A percentile compares a stretch with the other conserved stretches of the same genome.
These are phyloP conservation scores for Spialia ferax DNA, from an alignment of 2,888 invertebrate genomes.

Conservation along the genomic window DNA sequence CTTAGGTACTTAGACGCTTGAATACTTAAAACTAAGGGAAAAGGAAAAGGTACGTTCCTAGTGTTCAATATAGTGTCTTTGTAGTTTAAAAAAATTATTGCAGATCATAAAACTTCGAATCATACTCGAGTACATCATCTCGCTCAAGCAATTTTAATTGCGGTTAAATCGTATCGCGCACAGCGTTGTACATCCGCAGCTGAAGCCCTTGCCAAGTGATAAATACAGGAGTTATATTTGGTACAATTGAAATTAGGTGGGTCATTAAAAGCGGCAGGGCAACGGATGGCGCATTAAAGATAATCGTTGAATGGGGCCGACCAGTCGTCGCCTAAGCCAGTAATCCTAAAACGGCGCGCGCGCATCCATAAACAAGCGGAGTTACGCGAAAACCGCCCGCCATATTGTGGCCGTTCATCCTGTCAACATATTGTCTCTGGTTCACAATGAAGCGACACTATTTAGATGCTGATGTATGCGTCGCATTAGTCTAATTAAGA, in stretches of 20 bases:
- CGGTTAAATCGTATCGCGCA: slow-evolving; percentile 72
- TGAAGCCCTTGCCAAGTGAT: slow-evolving; percentile 78
- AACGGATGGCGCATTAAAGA: slow-evolving; percentile 64
- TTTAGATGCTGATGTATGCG: slow-evolving; percentile 79
- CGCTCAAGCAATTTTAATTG: slow-evolving; percentile 75
- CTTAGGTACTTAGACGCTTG: slow-evolving; percentile 16
- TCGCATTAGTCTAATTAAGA: slow-evolving; percentile 81
- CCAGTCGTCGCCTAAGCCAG: slow-evolving; percentile 81
- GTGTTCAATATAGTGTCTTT: neutral
- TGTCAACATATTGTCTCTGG: slow-evolving; percentile 84
- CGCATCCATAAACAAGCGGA: slow-evolving; percentile 78
- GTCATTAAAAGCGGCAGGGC: slow-evolving; percentile 74
- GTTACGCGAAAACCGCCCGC: slow-evolving; percentile 79
- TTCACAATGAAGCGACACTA: slow-evolving; percentile 78
- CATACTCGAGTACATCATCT: slow-evolving; percentile 54
- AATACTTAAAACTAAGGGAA: slow-evolving; percentile 6
- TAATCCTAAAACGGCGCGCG: slow-evolving; percentile 80
- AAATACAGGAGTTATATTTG: slow-evolving; percentile 82
- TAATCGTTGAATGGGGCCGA: slow-evolving; percentile 80
- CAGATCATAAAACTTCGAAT: slow-evolving; percentile 42
- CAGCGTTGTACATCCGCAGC: slow-evolving; percentile 51
- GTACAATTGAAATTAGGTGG: slow-evolving; percentile 85
- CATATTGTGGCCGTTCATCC: slow-evolving; percentile 81
- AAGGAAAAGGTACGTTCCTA: neutral
- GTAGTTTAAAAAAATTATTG: slow-evolving; percentile 14